phyloP scores from a whole-genome alignment of 2,888 invertebrate species.

The Pegoplata infirma region DNA sequence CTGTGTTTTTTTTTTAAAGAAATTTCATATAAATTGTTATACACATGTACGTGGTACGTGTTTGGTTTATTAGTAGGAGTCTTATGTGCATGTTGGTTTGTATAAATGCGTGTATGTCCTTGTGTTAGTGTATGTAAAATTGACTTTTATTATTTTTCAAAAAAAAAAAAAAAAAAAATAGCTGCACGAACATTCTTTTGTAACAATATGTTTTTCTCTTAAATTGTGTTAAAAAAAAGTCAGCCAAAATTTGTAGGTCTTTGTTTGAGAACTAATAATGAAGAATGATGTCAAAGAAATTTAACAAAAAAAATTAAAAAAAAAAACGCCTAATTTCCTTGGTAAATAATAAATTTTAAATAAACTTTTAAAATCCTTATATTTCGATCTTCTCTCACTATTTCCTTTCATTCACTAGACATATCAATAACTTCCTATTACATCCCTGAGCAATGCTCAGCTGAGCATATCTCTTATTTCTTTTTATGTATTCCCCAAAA shows the following conservation, averaged over 20 bases:
- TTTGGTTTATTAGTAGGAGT: slow-evolving; percentile 51
- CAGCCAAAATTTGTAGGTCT: slow-evolving; percentile 2
- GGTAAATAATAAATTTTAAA: too few relatives aligned
- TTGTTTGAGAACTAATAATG: slow-evolving; percentile 10
- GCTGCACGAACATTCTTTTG: slow-evolving; percentile 36
- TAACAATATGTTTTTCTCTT: slow-evolving; percentile 39
- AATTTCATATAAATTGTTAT: slow-evolving; percentile 48
- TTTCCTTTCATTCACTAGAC: too few relatives aligned
- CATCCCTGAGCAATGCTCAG: too few relatives aligned
- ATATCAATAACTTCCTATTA: too few relatives aligned
- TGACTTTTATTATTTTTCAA: slow-evolving; percentile 38
- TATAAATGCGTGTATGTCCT: background rate
- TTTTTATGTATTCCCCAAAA: background rate
- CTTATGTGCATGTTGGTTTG: background rate
- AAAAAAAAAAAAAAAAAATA: slow-evolving; percentile 32
- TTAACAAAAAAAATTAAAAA: background rate
- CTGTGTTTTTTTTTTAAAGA: slow-evolving; percentile 26
- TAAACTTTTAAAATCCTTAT: too few relatives aligned
- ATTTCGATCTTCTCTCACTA: too few relatives aligned
- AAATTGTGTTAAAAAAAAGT: background rate
- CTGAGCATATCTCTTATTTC: too few relatives aligned
- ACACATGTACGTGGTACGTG: slow-evolving; percentile 40
- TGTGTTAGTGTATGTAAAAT: slow-evolving; percentile 6
- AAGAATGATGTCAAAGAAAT: background rate
- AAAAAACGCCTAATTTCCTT: background rate